These are phyloP conservation scores for Amphiprion percula DNA, from an alignment of 2,113 vertebrate genomes.

Conservation along the genomic window DNA sequence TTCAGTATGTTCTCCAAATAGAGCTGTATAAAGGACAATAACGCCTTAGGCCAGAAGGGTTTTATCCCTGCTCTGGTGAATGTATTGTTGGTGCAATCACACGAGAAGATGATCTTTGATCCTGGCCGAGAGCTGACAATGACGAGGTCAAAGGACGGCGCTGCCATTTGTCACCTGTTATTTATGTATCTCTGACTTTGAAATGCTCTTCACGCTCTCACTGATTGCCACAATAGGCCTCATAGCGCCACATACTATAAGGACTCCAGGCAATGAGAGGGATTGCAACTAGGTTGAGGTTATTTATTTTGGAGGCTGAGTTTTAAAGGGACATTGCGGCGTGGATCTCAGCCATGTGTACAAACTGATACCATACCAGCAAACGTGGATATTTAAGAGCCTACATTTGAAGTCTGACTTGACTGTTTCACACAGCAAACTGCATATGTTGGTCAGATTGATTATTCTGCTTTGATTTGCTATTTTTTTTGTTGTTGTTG, in stretches of 20 bases:
- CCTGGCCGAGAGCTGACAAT: conserved; percentile 18
- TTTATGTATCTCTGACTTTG: conserved; percentile 42
- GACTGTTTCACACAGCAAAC: too few species aligned
- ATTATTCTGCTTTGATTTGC: too few species aligned
- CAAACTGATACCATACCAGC: too few species aligned
- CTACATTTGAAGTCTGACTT: too few species aligned
- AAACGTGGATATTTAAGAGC: too few species aligned
- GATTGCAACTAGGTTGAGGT: too few species aligned
- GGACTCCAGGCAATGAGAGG: not conserved
- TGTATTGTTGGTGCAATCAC: conserved; percentile 7
- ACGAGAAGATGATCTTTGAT: conserved; percentile 43
- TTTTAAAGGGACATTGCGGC: not conserved
- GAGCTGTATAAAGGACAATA: not conserved
- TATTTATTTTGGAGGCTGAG: not conserved
- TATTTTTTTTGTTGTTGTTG: not conserved
- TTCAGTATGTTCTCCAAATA: not conserved
- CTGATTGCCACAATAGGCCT: not conserved
- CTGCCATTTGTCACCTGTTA: conserved; percentile 26
- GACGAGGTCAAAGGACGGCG: conserved; percentile 44
- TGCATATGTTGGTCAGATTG: not conserved
- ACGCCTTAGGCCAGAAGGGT: too few species aligned
- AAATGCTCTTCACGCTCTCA: conserved; percentile 34
- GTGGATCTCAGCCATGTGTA: too few species aligned
- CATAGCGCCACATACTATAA: not conserved
- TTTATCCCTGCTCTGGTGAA: not conserved